phyloP scores from a whole-genome alignment of 1,140 invertebrate genomes.

The Trichoplusia ni region DNA sequence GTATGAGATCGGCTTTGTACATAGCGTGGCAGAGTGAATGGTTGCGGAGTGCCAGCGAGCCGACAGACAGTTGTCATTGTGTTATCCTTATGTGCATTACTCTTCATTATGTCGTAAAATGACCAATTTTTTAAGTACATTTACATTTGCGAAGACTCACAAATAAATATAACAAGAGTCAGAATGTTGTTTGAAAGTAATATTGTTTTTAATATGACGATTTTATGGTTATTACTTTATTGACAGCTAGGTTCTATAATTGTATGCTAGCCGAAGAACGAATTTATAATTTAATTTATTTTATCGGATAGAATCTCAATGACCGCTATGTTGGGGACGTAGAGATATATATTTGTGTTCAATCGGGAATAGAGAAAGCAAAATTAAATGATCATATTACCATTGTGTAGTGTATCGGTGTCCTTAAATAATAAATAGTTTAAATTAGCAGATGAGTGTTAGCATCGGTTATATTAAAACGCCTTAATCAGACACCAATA shows the following conservation, averaged over 20 bases:
- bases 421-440: constrained; percentile 8
- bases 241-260: constrained; percentile 14
- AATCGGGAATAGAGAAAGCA: not conserved
- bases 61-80: not conserved
- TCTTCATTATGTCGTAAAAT: not conserved
- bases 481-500: constrained; percentile 19
- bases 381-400: constrained; percentile 10
- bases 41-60: not conserved
- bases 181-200: not conserved
- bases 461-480: constrained; percentile 17
- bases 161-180: not conserved
- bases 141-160: not conserved
- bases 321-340: not conserved
- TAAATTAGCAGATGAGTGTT: constrained; percentile 6
- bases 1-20: constrained; percentile 54
- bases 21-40: constrained; percentile 29
- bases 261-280: constrained; percentile 27
- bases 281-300: constrained; percentile 26
- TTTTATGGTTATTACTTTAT: not conserved
- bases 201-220: constrained; percentile 1
- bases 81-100: not conserved
- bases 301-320: constrained; percentile 22
- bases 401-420: constrained; percentile 14
- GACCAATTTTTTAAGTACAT: constrained; percentile 17
- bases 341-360: constrained; percentile 20